These are phyloP conservation scores for Antedon bifida DNA, from an alignment of 35 echinoderm and acorn worm species.

Conservation along the genomic window DNA sequence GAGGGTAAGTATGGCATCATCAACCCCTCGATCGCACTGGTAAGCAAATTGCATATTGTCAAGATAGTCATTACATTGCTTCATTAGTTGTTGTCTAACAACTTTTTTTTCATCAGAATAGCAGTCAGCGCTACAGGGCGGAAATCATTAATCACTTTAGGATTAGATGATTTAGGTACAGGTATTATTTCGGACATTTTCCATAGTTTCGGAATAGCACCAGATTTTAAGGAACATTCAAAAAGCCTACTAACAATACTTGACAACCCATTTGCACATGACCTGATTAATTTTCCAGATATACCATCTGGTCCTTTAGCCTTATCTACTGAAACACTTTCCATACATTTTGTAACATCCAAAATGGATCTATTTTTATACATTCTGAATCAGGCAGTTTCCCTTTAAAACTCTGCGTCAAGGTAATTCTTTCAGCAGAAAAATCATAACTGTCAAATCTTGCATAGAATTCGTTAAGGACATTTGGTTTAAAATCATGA, in stretches of 20 bases:
- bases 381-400: no score
- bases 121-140: background rate
- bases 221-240: background rate
- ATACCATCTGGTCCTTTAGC: background rate
- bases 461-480: no score
- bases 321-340: background rate
- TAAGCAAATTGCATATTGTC: background rate
- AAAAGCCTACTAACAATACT: background rate
- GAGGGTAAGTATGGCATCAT: background rate
- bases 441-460: no score
- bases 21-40: background rate
- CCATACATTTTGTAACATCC: background rate
- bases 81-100: background rate
- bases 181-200: background rate
- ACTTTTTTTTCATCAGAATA: background rate
- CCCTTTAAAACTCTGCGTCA: no score
- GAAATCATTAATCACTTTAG: background rate
- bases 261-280: background rate
- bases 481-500: no score
- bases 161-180: background rate
- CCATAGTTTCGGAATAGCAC: background rate
- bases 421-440: no score
- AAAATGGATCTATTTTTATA: no score
- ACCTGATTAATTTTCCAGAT: background rate
- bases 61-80: background rate